phyloP scores from a whole-genome alignment of 2,113 vertebrate species.

The Paramormyrops kingsleyae region DNA sequence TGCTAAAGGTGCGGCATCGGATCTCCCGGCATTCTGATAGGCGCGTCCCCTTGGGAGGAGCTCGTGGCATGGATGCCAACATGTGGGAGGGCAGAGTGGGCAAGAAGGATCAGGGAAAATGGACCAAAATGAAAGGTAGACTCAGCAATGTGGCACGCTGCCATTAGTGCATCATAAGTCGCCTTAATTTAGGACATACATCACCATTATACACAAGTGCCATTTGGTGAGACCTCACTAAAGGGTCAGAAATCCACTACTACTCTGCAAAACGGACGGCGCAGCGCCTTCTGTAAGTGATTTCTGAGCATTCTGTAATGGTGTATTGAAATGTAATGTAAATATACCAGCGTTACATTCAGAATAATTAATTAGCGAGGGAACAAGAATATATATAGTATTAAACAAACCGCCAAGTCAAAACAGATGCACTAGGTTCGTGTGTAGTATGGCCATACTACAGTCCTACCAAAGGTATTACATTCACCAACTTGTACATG shows the following conservation, averaged over 20 bases:
- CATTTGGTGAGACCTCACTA: neutral
- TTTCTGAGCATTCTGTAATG: neutral
- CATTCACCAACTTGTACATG: neutral
- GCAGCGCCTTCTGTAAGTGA: neutral
- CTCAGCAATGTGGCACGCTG: neutral
- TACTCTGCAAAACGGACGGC: neutral
- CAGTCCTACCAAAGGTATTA: neutral
- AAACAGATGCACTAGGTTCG: neutral
- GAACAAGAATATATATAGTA: neutral
- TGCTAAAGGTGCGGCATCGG: neutral
- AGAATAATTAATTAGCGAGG: neutral
- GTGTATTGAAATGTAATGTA: neutral
- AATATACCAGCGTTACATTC: neutral
- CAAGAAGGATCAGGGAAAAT: neutral
- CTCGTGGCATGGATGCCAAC: neutral
- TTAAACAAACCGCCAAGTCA: neutral
- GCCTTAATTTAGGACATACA: neutral
- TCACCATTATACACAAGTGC: neutral
- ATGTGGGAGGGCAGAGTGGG: neutral
- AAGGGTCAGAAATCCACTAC: neutral
- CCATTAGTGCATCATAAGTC: neutral
- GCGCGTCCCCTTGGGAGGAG: neutral
- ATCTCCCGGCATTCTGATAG: neutral
- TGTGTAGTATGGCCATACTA: neutral
- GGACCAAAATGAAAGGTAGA: neutral